phyloP scores from a whole-genome alignment of 1,140 invertebrate species.

The Hyles euphorbiae region DNA sequence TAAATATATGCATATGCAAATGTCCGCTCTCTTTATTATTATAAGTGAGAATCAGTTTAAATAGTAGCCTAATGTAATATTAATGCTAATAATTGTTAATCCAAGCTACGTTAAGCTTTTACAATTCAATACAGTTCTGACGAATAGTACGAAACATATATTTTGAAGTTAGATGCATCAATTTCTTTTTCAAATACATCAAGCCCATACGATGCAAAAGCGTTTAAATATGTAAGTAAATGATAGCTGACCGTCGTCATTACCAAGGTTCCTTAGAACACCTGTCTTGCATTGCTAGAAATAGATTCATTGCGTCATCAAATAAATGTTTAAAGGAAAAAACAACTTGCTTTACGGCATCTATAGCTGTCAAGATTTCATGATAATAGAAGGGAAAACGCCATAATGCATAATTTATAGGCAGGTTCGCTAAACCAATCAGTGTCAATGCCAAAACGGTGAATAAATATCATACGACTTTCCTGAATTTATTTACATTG shows the following conservation, averaged over 20 bases:
- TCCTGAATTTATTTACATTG: constrained; percentile 2
- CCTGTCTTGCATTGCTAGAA: not conserved
- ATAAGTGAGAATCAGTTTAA: too few species aligned
- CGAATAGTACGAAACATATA: too few species aligned
- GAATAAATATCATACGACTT: constrained; percentile 4
- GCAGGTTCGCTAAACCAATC: constrained; percentile 44
- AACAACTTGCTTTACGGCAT: not conserved
- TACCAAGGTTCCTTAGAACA: not conserved
- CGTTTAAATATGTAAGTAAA: too few species aligned
- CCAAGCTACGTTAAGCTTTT: too few species aligned
- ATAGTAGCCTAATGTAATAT: too few species aligned
- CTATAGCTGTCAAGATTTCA: constrained; percentile 21
- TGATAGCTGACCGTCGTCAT: not conserved
- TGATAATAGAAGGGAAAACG: constrained; percentile 45
- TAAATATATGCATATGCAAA: too few species aligned
- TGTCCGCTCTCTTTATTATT: too few species aligned
- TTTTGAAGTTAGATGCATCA: too few species aligned
- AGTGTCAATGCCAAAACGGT: constrained; percentile 52
- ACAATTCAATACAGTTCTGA: too few species aligned
- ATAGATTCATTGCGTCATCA: constrained; percentile 1
- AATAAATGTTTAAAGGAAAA: constrained; percentile 1
- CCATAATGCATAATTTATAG: constrained; percentile 47
- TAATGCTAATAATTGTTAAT: too few species aligned
- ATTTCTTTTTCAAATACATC: too few species aligned
- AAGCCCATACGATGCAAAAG: too few species aligned